Base-by-base conservation (phyloP, 2,797 vertebrate species). In the Petrocephalus schoutedeni region DNA sequence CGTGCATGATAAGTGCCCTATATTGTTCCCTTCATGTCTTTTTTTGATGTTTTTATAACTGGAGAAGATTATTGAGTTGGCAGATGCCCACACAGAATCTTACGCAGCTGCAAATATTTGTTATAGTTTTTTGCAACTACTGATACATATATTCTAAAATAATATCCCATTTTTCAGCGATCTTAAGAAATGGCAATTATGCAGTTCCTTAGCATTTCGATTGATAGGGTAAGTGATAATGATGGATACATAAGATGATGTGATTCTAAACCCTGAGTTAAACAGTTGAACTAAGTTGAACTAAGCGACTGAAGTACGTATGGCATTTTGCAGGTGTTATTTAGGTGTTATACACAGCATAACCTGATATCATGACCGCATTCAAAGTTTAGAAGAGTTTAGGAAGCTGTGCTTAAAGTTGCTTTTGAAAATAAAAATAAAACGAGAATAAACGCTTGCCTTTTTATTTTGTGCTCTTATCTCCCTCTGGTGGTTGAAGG, bases 401-500 rank as follows among this genome's bases (percentile, higher is more conserved):
- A 32, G 12, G 64, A 71, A 71, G 32, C 32, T 36, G 64, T 36
- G 4, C 28, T 32, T 67, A 14, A 67, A 67, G 32, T 32, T 14
- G 32, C 28, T 28, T 28, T 28, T 3, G 28, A 9, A 28, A 64
- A 64, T 28, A 71, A 28, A 2, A 14, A 14, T 14, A 16, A 36
- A 32, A 71, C 2, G 36, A 41, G 36, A 41, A 77, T n/a, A 45
- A 77, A 45, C 1, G 19, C 36, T 45, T 16, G 19, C 7, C 71
- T 77, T 56, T 28, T 56, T 7, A 56, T 32, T 56, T 85, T 85
- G 82, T 54, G 51, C 21, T 23, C 10, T 21, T 85, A 28, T 32
- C 82, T 23, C 82, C 82, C 49, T 85, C 82, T 85, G 51, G 82
- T 85, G 82, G 82, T 85, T 85, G 23, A 56, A 85, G 10, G n/a